phyloP scores from a whole-genome alignment of 2,888 invertebrate species.

The Aphelenchoides bicaudatus region DNA sequence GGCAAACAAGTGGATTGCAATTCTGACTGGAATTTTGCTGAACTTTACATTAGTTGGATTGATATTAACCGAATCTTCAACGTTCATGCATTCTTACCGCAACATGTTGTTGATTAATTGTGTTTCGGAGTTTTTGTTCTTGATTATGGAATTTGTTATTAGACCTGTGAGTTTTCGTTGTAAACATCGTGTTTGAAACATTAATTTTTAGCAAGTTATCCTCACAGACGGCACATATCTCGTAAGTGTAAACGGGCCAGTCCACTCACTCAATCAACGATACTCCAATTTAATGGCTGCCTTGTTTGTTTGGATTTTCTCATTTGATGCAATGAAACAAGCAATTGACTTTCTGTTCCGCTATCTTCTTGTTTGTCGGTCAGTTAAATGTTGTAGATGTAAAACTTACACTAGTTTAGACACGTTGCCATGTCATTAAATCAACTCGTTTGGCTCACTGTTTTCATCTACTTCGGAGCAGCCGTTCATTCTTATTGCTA shows the following conservation, averaged over 20 bases:
- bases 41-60: too few species aligned
- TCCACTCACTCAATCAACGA: not conserved
- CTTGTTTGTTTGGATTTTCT: not conserved
- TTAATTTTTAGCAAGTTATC: too few species aligned
- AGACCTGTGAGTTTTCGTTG: too few species aligned
- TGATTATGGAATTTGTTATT: not conserved
- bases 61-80: too few species aligned
- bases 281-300: not conserved
- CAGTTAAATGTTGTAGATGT: not conserved
- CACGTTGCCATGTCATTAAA: not conserved
- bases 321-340: not conserved
- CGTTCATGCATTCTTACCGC: not conserved
- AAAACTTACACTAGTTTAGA: not conserved
- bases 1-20: too few species aligned
- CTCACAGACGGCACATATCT: not conserved
- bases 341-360: not conserved
- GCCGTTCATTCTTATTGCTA: too few species aligned
- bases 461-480: not conserved
- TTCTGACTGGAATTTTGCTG: too few species aligned
- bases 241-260: not conserved
- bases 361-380: slow-evolving; percentile 8
- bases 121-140: not conserved
- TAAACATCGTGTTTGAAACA: too few species aligned
- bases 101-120: not conserved
- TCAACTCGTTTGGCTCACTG: not conserved